Percentiles rank a stretch among this genome's conserved stretches.
These are phyloP conservation scores for Drosophila nebulosa DNA, from an alignment of 1,140 invertebrate species.

Conservation along the genomic window DNA sequence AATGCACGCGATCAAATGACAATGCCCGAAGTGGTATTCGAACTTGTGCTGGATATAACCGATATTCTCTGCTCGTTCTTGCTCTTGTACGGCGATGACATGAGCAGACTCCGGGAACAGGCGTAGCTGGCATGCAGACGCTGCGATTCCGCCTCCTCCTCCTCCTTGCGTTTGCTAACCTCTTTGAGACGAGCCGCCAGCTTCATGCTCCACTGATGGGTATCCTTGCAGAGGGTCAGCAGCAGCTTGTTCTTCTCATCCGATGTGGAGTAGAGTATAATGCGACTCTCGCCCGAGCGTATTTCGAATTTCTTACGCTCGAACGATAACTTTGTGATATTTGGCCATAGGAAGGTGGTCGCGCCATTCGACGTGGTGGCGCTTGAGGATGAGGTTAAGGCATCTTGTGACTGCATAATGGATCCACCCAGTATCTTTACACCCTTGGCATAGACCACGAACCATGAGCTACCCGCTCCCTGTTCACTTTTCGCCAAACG, in stretches of 20 bases:
- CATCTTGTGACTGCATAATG: slow-evolving; percentile 41
- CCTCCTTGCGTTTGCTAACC: slow-evolving; percentile 89
- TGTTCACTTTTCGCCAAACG: slow-evolving; percentile 90
- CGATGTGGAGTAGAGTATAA: slow-evolving; percentile 93
- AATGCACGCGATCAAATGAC: slow-evolving; percentile 95
- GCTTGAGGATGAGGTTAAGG: not conserved
- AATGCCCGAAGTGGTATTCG: slow-evolving; percentile 96
- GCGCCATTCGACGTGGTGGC: slow-evolving; percentile 80
- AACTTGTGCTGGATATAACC: slow-evolving; percentile 94
- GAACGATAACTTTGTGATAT: slow-evolving; percentile 95
- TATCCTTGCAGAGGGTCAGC: slow-evolving; percentile 92
- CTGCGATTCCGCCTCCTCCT: slow-evolving; percentile 81
- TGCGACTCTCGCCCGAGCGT: slow-evolving; percentile 91
- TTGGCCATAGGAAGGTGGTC: slow-evolving; percentile 93
- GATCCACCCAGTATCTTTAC: slow-evolving; percentile 88
- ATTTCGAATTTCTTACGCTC: slow-evolving; percentile 99
- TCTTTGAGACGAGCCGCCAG: slow-evolving; percentile 91
- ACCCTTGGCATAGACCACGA: slow-evolving; percentile 92
- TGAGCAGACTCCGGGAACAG: slow-evolving; percentile 85
- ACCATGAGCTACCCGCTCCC: slow-evolving; percentile 87
- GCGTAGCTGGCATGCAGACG: slow-evolving; percentile 84
- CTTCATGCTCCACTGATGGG: slow-evolving; percentile 97
- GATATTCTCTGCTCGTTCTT: slow-evolving; percentile 92
- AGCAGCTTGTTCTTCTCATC: slow-evolving; percentile 96
- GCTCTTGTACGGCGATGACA: slow-evolving; percentile 84